Evolutionary conservation across 2,888 invertebrate species (phyloP).

Genomic region (Drosophila lutescens): DNA sequence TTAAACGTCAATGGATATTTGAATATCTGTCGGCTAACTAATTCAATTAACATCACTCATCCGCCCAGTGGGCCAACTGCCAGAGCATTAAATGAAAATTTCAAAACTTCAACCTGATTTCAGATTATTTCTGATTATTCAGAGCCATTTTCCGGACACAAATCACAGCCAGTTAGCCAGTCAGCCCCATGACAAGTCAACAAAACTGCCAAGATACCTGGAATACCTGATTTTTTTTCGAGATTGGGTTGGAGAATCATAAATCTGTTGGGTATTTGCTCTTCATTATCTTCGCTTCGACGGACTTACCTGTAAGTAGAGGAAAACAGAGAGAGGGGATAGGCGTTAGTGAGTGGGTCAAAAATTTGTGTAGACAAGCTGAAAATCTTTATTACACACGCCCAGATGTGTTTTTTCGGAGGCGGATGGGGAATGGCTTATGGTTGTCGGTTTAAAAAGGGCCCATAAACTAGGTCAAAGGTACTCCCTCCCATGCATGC

Average conservation of each 20-base stretch:
- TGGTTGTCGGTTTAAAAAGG: constrained; percentile 36
- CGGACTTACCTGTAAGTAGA: constrained; percentile 51
- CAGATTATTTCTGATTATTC: too few species aligned
- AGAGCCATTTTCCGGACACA: neutral
- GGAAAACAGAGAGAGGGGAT: constrained; percentile 7
- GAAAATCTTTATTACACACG: constrained; percentile 61
- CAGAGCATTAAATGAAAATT: neutral
- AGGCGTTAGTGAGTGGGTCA: constrained; percentile 18
- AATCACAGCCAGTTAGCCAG: constrained; percentile 9
- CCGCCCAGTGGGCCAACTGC: neutral
- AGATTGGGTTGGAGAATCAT: neutral
- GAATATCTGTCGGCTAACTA: neutral
- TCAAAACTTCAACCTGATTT: neutral
- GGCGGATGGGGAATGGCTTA: constrained; percentile 43
- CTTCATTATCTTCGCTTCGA: constrained; percentile 22
- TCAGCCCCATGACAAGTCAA: constrained; percentile 7
- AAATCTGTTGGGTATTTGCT: constrained; percentile 36
- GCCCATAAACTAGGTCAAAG: constrained; percentile 28
- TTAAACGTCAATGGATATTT: neutral
- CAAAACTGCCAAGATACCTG: constrained; percentile 33
- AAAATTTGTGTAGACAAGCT: constrained; percentile 64
- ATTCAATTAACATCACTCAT: constrained; percentile 16
- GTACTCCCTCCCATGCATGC: constrained; percentile 15
- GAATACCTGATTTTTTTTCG: constrained; percentile 1
- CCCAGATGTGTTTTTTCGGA: neutral